These are phyloP conservation scores for Drosophila ohnishii DNA, from an alignment of 1,140 invertebrate species.

Conservation along the genomic window DNA sequence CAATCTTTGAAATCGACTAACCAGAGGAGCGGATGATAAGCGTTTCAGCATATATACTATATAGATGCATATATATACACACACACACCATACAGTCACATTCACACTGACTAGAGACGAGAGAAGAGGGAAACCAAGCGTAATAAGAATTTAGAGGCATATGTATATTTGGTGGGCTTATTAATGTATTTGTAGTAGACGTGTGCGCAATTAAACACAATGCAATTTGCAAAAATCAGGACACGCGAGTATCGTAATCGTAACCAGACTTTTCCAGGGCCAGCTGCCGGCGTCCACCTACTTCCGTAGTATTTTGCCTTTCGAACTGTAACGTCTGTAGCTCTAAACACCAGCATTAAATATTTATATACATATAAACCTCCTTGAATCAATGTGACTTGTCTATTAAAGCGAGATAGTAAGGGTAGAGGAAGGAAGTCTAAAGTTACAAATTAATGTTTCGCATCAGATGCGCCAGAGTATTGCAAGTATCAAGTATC, in stretches of 20 bases:
- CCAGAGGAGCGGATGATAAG: slow-evolving; percentile 45
- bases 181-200: slow-evolving; percentile 65
- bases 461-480: slow-evolving; percentile 66
- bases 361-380: slow-evolving; percentile 51
- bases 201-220: slow-evolving; percentile 52
- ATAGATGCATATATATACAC: slow-evolving; percentile 46
- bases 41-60: slow-evolving; percentile 61
- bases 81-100: slow-evolving; percentile 29
- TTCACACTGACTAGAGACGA: slow-evolving; percentile 13
- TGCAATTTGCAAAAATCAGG: slow-evolving; percentile 30
- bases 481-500: slow-evolving; percentile 36
- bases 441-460: slow-evolving; percentile 19
- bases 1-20: slow-evolving; percentile 77
- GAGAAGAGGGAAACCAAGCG: slow-evolving; percentile 20
- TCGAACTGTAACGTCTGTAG: slow-evolving; percentile 55
- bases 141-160: slow-evolving; percentile 57
- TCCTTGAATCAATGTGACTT: slow-evolving; percentile 81
- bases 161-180: slow-evolving; percentile 70
- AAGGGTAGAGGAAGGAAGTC: background rate
- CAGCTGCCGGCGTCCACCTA: slow-evolving; percentile 21
- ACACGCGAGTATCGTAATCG: slow-evolving; percentile 42
- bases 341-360: slow-evolving; percentile 36
- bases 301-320: slow-evolving; percentile 57
- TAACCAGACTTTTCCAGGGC: slow-evolving; percentile 36
- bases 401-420: slow-evolving; percentile 62